Conservation (phyloP, 2,113 vertebrate genomes). For the Gopherus flavomarginatus region DNA sequence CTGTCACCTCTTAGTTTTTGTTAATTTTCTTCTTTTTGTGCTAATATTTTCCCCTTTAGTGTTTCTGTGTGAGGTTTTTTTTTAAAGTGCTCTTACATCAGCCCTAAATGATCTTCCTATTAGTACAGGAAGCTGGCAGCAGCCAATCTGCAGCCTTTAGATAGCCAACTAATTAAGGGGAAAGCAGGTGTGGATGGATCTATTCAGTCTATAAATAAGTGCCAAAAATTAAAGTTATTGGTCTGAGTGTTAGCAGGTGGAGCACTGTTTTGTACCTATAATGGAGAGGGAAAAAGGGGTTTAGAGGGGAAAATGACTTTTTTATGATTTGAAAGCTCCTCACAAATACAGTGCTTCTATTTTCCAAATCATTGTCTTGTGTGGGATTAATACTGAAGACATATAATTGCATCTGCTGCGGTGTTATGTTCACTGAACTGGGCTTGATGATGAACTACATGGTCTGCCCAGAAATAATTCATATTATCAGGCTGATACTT, state of each 20-base stretch:
- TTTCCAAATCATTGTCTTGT: conserved; percentile 52
- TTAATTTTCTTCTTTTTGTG: neutral
- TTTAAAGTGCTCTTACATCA: conserved; percentile 57
- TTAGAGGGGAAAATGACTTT: conserved; percentile 43
- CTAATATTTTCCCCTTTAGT: conserved; percentile 37
- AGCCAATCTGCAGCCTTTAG: conserved; percentile 73
- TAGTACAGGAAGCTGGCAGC: conserved; percentile 77
- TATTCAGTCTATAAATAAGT: conserved; percentile 77
- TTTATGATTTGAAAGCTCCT: conserved; percentile 63
- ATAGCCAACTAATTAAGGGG: conserved; percentile 80
- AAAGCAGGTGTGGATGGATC: conserved; percentile 83
- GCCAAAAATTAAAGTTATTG: conserved; percentile 82
- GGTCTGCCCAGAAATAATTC: conserved; percentile 64
- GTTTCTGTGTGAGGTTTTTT: conserved; percentile 33
- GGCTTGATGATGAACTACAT: conserved; percentile 37
- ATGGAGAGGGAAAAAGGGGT: neutral
- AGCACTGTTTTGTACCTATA: conserved; percentile 63
- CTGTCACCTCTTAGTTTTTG: neutral
- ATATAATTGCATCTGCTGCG: conserved; percentile 47
- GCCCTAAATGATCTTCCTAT: conserved; percentile 74
- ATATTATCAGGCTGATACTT: conserved; percentile 57
- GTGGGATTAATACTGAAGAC: conserved; percentile 55
- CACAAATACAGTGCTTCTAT: conserved; percentile 44
- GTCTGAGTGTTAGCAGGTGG: conserved; percentile 82
- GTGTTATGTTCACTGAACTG: conserved; percentile 48